These are phyloP conservation scores for Eulemur coronatus DNA, from an alignment of 2,797 vertebrate genomes.

Conservation along the genomic window DNA sequence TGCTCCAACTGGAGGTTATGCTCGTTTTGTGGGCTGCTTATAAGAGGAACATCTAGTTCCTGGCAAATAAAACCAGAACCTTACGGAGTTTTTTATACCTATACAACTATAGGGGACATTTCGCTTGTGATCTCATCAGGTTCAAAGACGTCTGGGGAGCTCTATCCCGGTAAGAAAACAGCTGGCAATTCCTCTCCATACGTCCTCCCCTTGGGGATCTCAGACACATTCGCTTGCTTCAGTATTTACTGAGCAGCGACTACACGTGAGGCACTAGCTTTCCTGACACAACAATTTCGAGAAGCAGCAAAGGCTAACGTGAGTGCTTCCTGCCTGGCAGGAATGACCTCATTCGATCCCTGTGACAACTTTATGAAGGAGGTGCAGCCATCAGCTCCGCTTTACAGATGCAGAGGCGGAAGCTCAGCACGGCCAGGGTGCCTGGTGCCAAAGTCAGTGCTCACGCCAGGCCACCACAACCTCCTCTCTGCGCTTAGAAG, in stretches of 20 bases:
- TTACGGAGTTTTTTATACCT: background rate
- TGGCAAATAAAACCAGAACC: background rate
- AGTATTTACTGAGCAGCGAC: background rate
- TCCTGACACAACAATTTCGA: background rate
- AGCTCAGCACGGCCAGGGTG: rapidly evolving
- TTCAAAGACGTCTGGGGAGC: background rate
- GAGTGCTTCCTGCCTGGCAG: background rate
- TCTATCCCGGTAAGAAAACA: background rate
- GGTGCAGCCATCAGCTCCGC: background rate
- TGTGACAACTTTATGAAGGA: background rate
- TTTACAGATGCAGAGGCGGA: rapidly evolving
- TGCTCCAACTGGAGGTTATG: background rate
- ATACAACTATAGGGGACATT: background rate
- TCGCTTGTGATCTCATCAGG: background rate
- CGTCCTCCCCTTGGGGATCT: rapidly evolving
- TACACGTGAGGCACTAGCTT: background rate
- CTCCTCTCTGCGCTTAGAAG: background rate
- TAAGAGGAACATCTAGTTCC: background rate
- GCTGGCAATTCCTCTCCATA: background rate
- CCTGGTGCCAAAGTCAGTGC: background rate
- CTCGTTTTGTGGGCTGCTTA: background rate
- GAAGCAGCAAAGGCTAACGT: background rate
- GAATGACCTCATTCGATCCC: background rate
- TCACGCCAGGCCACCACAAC: background rate
- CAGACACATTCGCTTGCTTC: rapidly evolving